These are phyloP conservation scores for Rhagium mordax DNA, from an alignment of 2,888 invertebrate genomes.

Conservation along the genomic window DNA sequence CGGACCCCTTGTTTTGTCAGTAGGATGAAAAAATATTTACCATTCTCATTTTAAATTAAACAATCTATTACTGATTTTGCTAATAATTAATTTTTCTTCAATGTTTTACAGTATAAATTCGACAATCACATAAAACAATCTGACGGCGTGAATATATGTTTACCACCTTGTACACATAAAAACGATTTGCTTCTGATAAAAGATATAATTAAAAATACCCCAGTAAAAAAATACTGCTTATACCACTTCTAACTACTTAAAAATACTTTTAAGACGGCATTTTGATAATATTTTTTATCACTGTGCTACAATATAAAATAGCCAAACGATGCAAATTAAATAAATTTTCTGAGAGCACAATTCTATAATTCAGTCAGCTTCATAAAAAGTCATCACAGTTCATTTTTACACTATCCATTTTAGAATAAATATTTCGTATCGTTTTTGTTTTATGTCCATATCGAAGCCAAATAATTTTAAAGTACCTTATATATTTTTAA, in stretches of 20 bases:
- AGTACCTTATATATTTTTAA: neutral
- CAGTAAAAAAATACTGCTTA: conserved; percentile 30
- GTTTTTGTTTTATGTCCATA: conserved; percentile 1
- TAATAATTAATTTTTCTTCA: too few relatives aligned
- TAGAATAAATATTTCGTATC: neutral
- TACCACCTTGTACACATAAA: conserved; percentile 8
- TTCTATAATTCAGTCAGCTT: conserved; percentile 24
- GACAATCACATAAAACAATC: too few relatives aligned
- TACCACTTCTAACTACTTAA: conserved; percentile 26
- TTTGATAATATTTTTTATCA: conserved; percentile 21
- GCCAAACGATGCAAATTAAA: conserved; percentile 13
- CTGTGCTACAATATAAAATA: conserved; percentile 19
- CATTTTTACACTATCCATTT: conserved; percentile 18
- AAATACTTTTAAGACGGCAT: conserved; percentile 27
- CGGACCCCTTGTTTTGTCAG: too few relatives aligned
- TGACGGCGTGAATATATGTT: too few relatives aligned
- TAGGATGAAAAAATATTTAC: too few relatives aligned
- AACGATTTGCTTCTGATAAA: neutral
- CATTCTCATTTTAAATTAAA: too few relatives aligned
- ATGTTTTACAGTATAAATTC: too few relatives aligned
- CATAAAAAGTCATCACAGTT: conserved; percentile 32
- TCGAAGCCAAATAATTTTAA: neutral
- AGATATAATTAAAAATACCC: conserved; percentile 25
- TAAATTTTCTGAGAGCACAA: conserved; percentile 17
- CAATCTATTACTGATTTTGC: too few relatives aligned